Base-by-base conservation (phyloP, 2,797 vertebrate species). In the Borostomias antarcticus region DNA sequence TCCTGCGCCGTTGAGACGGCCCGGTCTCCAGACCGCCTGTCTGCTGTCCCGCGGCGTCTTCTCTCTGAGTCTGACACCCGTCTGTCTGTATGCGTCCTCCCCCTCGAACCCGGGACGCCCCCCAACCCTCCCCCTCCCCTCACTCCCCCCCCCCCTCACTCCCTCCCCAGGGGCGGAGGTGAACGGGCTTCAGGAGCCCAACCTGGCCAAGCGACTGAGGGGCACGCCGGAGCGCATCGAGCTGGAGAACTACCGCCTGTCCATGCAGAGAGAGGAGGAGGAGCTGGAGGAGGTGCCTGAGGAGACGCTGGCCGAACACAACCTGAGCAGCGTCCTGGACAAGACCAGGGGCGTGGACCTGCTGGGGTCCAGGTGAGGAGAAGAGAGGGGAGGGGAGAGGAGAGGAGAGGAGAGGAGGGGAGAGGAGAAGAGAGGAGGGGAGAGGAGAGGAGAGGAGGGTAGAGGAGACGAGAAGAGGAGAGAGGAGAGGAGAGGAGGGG, bases 201-300 rank as follows among this genome's bases (percentile, higher is more conserved):
- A 92, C 70, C 67, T 97, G 0, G 92, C 95, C 0, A 99, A 99
- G 76, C 86, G 96, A 4, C 87, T 96, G 45, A 92, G 93, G 26
- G 96, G 95, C 54, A 99, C 97, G 0, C 98, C 98, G 0, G 98
- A 99, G 66, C 93, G 98, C 37, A 99, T 99, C 0, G 98, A 98
- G 90, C 86, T 99, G 89, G 98, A 99, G 91, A 98, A 98, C 83
- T 98, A 97, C 85, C 93, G 96, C 0, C 91, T 96, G 61, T 97
- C 95, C 0, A 83, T 97, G 89, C 93, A 94, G 83, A 92, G 82
- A n/a, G n/a, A n/a, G 37, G 96, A 96, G 3, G 95, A 96, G 70
- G 95, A 96, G 64, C 91, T 98, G 74, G 91, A 93, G 85, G 93
- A 94, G 80, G 98, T 99, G 2, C 96, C 98, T 0, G 97, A 99